Evolutionary conservation across 2,797 vertebrate species (phyloP), one percentile per base, ranked within the genome.

Genomic region (Pangasius mekongensis): DNA sequence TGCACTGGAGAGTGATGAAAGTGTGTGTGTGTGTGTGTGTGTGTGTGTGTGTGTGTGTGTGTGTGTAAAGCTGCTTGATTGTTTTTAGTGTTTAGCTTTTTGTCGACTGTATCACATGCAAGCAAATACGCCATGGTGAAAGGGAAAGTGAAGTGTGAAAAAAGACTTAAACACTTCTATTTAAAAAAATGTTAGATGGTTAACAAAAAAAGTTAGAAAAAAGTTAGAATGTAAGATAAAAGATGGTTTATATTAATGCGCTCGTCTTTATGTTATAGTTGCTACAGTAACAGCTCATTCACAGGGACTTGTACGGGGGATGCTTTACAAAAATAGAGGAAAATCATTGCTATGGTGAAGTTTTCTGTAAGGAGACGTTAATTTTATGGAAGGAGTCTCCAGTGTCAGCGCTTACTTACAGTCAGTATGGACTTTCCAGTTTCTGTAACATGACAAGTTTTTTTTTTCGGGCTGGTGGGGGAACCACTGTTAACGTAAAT

Each of bases 341-440:
- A 49, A 47, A 13, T 33, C 18, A 39, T 71, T 20, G 47, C 7
- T 47, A 47, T 9, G 43, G 43, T 47, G 43, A 47, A 47, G 47
- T 47, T 47, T 47, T 47, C 47, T 47, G 47, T 47, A 47, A 49
- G 5, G 24, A 3, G 73, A n/a, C 22, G 5, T 77, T 77, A 54
- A n/a, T 30, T 33, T n/a, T 54, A 22, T 24, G 18, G 77, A 80
- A 36, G 77, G 52, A 80, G 77, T 36, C 77, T 80, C 77, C 52
- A 56, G 30, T 56, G n/a, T 56, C 43, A 58, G 52, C 2, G 11
- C 24, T 52, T 77, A 16, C 18, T 71, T 39, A 8, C 16, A 39
- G 33, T 71, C 18, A 39, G 67, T 8, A 1, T 22, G 20, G 43
- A 47, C 9, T 27, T 74, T 47, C 71, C 71, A 24, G 36, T 43